Percentiles rank a stretch among this genome's conserved stretches.
Evolutionary conservation across 1,140 invertebrate species (phyloP).

Genomic region (Melitaea cinxia): DNA sequence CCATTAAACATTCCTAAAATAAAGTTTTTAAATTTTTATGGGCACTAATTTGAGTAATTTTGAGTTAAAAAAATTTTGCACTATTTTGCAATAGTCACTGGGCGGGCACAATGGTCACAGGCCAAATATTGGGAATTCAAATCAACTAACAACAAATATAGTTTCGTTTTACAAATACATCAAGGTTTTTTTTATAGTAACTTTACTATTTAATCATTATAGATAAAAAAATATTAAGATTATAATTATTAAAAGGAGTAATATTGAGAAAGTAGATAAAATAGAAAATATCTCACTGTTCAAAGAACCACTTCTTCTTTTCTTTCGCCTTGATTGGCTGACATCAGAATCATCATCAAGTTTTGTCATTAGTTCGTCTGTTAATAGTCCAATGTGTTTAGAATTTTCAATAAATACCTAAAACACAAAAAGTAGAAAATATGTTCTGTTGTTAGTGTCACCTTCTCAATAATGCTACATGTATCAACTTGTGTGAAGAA

Average conservation of each 20-base stretch:
- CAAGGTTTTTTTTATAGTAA: no score
- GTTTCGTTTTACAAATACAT: no score
- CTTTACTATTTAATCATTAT: neutral
- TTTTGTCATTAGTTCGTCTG: slow-evolving; percentile 82
- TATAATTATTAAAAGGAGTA: slow-evolving; percentile 13
- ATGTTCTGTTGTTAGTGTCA: neutral
- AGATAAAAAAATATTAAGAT: neutral
- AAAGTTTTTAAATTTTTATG: no score
- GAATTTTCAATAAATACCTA: slow-evolving; percentile 90
- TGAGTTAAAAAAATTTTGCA: no score
- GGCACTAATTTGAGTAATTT: no score
- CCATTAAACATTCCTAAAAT: slow-evolving; percentile 88
- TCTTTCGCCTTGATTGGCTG: slow-evolving; percentile 85
- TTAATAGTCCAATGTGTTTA: slow-evolving; percentile 87
- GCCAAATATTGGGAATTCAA: no score
- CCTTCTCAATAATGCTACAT: no score
- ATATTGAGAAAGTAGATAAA: neutral
- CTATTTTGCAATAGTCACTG: no score
- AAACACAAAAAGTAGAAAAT: slow-evolving; percentile 47
- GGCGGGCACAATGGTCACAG: no score
- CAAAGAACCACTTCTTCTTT: slow-evolving; percentile 90
- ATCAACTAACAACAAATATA: no score
- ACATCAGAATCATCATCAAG: slow-evolving; percentile 80
- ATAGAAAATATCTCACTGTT: slow-evolving; percentile 84
- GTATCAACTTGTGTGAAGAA: no score